Percentiles rank a stretch among this genome's conserved stretches.
These are phyloP conservation scores for Alosa sapidissima DNA, from an alignment of 2,797 vertebrate species.

Conservation along the genomic window DNA sequence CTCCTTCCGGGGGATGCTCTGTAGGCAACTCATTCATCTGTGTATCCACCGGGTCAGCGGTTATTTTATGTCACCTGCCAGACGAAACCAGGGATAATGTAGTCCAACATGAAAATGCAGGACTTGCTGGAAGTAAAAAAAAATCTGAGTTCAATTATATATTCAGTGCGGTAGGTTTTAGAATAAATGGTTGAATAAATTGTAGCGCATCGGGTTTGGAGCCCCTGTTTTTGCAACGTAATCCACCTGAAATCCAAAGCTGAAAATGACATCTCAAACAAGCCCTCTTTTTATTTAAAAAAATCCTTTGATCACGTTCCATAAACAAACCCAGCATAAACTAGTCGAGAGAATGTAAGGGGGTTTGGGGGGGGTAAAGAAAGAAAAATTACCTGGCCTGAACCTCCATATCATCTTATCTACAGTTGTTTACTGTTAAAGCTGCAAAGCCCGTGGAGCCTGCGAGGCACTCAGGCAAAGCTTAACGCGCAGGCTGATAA, in stretches of 20 bases:
- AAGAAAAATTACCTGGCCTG: not conserved
- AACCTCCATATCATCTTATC: not conserved
- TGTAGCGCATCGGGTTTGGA: not conserved
- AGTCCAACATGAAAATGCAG: not conserved
- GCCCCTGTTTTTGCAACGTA: not conserved
- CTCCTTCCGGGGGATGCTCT: not conserved
- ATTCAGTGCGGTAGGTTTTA: not conserved
- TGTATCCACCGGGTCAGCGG: not conserved
- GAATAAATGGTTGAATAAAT: not conserved
- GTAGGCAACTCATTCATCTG: not conserved
- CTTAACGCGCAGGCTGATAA: not conserved
- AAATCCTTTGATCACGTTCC: not conserved
- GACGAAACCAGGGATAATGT: not conserved
- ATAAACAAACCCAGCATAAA: slow-evolving; percentile 9
- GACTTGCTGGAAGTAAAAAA: not conserved
- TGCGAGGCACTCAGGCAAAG: not conserved
- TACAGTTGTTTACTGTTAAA: slow-evolving; percentile 5
- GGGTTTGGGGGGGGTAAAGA: not conserved
- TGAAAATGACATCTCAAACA: not conserved
- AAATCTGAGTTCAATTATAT: not conserved
- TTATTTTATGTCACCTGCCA: not conserved
- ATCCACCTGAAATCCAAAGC: slow-evolving; percentile 14
- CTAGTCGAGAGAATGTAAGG: not conserved
- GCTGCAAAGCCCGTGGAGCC: slow-evolving; percentile 3
- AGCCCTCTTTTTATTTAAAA: not conserved